phyloP scores from a whole-genome alignment of 2,113 vertebrate species.

The Thamnophis sirtalis region DNA sequence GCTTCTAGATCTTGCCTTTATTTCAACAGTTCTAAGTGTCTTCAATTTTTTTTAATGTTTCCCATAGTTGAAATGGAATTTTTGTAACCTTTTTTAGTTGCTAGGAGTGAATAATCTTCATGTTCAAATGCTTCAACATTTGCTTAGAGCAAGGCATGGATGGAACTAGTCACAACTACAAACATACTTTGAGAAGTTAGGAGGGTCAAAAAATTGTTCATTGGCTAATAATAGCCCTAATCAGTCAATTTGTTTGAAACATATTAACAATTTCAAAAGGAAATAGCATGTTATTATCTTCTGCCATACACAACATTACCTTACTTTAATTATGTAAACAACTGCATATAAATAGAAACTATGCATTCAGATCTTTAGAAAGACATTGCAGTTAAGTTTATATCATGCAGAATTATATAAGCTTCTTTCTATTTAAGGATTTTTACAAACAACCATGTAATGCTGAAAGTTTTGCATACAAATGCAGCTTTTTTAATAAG shows the following conservation, averaged over 20 bases:
- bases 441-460: neutral
- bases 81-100: neutral
- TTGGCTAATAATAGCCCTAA: neutral
- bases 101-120: neutral
- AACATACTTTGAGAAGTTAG: neutral
- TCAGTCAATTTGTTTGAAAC: neutral
- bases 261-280: neutral
- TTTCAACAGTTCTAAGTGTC: neutral
- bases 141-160: neutral
- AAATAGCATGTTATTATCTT: neutral
- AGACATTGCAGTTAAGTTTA: neutral
- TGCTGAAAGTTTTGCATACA: neutral
- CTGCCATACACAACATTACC: neutral
- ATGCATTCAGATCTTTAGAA: neutral
- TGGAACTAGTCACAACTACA: neutral
- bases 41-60: neutral
- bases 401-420: neutral
- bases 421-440: neutral
- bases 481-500: neutral
- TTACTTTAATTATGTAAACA: neutral
- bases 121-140: neutral
- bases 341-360: neutral
- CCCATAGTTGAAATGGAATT: neutral
- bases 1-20: neutral
- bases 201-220: neutral